Conservation (phyloP, 2,113 vertebrate genomes). For the Rhinogobius similis region DNA sequence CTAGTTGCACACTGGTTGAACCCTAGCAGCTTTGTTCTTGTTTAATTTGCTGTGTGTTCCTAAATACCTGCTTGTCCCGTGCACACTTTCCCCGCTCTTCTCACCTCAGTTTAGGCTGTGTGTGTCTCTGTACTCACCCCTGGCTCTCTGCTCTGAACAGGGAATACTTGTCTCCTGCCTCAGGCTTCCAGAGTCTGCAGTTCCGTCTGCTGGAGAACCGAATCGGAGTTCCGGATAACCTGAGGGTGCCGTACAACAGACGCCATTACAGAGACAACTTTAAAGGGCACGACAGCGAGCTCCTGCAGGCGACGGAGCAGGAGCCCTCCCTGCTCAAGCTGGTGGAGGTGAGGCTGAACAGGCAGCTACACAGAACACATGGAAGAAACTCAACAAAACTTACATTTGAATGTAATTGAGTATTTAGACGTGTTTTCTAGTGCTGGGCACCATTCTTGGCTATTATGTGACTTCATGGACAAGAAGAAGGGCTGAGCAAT, state of each 20-base stretch:
- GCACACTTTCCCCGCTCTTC: background rate
- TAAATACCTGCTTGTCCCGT: constrained; percentile 9
- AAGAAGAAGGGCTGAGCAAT: background rate
- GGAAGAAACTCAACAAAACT: background rate
- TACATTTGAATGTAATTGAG: background rate
- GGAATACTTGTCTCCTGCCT: constrained; percentile 88
- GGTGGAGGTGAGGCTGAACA: constrained; percentile 83
- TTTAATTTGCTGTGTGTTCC: constrained; percentile 88
- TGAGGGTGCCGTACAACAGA: constrained; percentile 92
- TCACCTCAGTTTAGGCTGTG: background rate
- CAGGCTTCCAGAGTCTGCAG: constrained; percentile 96
- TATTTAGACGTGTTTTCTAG: background rate
- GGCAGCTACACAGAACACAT: background rate
- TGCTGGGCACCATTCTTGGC: too few species aligned
- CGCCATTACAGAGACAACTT: constrained; percentile 93
- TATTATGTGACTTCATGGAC: background rate
- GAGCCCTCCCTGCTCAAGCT: constrained; percentile 87
- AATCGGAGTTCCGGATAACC: constrained; percentile 88
- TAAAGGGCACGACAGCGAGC: constrained; percentile 83
- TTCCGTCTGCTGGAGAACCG: constrained; percentile 95
- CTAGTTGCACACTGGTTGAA: too few species aligned
- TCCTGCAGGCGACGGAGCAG: constrained; percentile 84
- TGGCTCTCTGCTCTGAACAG: constrained; percentile 65
- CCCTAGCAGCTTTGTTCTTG: constrained; percentile 84
- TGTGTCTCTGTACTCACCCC: background rate